phyloP scores from a whole-genome alignment of 2,113 vertebrate genomes.

The Nanorana parkeri region DNA sequence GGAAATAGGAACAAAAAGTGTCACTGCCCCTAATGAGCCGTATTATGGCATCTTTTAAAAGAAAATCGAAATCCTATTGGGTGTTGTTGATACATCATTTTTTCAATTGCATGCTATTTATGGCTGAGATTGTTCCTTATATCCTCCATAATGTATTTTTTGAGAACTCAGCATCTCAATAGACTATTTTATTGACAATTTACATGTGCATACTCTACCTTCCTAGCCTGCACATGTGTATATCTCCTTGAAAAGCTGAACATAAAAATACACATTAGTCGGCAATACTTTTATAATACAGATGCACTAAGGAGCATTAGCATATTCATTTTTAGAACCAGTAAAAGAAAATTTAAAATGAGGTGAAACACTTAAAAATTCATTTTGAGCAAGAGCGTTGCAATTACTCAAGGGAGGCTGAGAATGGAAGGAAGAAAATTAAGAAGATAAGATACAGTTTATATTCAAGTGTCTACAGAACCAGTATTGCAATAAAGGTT shows the following conservation, averaged over 20 bases:
- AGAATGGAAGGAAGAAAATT: slow-evolving; percentile 42
- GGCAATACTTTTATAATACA: slow-evolving; percentile 48
- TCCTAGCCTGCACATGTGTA: slow-evolving; percentile 39
- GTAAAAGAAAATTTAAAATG: slow-evolving; percentile 47
- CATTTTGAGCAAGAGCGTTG: slow-evolving; percentile 50
- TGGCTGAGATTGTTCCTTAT: background rate
- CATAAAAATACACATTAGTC: slow-evolving; percentile 54
- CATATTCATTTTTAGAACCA: slow-evolving; percentile 56
- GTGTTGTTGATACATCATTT: no score
- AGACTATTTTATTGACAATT: slow-evolving; percentile 21
- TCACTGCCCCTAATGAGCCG: no score
- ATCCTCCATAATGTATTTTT: background rate
- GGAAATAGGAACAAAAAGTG: no score
- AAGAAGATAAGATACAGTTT: slow-evolving; percentile 54
- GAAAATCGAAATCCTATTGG: no score
- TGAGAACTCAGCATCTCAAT: background rate
- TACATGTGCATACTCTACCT: slow-evolving; percentile 31
- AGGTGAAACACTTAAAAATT: slow-evolving; percentile 54
- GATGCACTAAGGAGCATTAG: slow-evolving; percentile 46
- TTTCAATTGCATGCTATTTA: slow-evolving; percentile 15
- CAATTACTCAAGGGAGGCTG: slow-evolving; percentile 52
- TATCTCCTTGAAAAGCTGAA: slow-evolving; percentile 30
- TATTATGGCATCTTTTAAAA: no score
- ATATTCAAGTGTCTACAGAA: slow-evolving; percentile 25
- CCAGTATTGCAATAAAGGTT: slow-evolving; percentile 43